These are phyloP conservation scores for Centroberyx gerrardi DNA, from an alignment of 2,797 vertebrate genomes.

Conservation along the genomic window DNA sequence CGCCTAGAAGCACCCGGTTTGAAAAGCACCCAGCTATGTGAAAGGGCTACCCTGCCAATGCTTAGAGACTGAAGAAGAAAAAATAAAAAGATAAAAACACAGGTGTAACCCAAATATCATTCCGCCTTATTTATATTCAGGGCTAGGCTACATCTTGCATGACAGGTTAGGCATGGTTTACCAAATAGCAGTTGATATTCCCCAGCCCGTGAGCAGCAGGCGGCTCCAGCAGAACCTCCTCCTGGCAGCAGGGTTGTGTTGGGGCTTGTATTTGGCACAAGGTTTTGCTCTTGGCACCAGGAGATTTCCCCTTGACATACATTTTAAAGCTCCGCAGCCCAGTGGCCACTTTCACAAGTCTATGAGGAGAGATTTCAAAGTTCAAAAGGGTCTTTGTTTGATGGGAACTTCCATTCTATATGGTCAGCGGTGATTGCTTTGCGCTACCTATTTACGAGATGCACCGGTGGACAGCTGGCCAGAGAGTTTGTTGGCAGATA, in stretches of 20 bases:
- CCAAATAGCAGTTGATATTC: constrained; percentile 12
- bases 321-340: constrained; percentile 49
- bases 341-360: constrained; percentile 42
- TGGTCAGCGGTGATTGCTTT: neutral
- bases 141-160: constrained; percentile 45
- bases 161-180: constrained; percentile 64
- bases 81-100: neutral
- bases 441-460: neutral
- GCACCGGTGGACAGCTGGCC: constrained; percentile 53
- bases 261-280: constrained; percentile 70
- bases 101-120: constrained; percentile 41
- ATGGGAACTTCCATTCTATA: neutral
- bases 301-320: constrained; percentile 41
- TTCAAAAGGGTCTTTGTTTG: constrained; percentile 14
- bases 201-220: constrained; percentile 30
- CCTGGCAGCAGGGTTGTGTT: constrained; percentile 67
- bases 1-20: constrained; percentile 12
- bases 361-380: constrained; percentile 32
- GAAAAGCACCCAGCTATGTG: constrained; percentile 32
- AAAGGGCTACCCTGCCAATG: constrained; percentile 8
- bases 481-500: constrained; percentile 54
- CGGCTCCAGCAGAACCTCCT: constrained; percentile 38
- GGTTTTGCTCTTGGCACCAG: constrained; percentile 35
- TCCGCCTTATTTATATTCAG: constrained; percentile 14
- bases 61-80: neutral